Conservation (phyloP, 2,113 vertebrate genomes). For the Phyllostomus hastatus region DNA sequence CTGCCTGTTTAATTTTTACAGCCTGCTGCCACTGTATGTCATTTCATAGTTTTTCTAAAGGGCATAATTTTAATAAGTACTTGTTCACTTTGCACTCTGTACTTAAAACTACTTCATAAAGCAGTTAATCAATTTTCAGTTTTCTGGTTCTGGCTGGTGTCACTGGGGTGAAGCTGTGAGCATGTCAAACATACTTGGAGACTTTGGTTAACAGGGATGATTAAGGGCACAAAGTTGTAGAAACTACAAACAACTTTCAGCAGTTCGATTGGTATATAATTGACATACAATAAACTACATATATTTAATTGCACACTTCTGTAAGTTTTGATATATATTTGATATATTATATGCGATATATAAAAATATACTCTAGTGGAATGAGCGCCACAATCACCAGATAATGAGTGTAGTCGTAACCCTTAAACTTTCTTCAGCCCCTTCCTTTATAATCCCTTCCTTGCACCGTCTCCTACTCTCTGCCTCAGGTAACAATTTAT, state of each 20-base stretch:
- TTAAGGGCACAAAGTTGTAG: background rate
- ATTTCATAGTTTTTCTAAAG: background rate
- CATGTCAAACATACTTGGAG: constrained; percentile 21
- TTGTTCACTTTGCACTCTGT: constrained; percentile 21
- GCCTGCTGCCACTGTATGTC: background rate
- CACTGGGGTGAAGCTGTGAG: background rate
- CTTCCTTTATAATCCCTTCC: background rate
- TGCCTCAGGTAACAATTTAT: background rate
- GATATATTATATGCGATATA: background rate
- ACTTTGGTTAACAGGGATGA: background rate
- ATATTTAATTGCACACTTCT: background rate
- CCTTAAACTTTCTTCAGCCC: background rate
- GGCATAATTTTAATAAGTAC: constrained; percentile 35
- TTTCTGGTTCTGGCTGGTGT: constrained; percentile 11
- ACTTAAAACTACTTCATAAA: constrained; percentile 51
- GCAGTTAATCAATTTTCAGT: constrained; percentile 30
- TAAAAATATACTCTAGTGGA: background rate
- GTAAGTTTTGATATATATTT: background rate
- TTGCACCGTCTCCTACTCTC: background rate
- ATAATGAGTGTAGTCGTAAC: background rate
- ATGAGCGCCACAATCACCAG: background rate
- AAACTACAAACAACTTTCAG: background rate
- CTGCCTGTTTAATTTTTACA: constrained; percentile 31
- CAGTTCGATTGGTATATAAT: background rate
- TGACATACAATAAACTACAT: background rate